Evolutionary conservation across 1,140 invertebrate genomes (phyloP), one percentile per base, ranked within the genome.

Genomic region (Cyclargus thomasi): DNA sequence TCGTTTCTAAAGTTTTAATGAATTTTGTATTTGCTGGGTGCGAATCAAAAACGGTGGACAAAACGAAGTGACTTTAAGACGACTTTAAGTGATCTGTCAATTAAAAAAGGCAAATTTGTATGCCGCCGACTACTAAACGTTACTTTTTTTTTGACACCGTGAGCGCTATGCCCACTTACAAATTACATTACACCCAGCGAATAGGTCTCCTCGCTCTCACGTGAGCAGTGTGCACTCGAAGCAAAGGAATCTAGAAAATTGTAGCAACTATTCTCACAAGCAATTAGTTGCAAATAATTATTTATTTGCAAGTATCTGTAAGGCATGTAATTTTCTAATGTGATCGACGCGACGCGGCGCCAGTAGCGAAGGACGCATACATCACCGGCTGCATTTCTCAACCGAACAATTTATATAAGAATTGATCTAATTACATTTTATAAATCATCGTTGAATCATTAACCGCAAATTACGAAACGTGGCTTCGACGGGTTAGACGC

Each of bases 241-340:
- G 39, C 39, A 16, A 47, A 47, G 14, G 39, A 64, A 72, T 59
- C 53, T 70, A 62, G 62, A 47, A 64, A 64, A 64, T 64, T 47
- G 20, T 53, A 64, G 20, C 53, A 65, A n/a, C 18, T 57, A 57
- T 57, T 35, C 57, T 2, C 14, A 59, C 22, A 57, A 57, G 35
- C 64, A 55, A 35, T 29, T 20, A 57, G 66, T 76, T 55, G 80
- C 72, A 86, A 81, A 87, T 79, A 78, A 69, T 84, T 86, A 78
- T 84, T 82, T 85, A 85, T 80, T 80, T 64, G 68, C 78, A 81
- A 75, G 80, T 86, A 85, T 83, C 76, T 76, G 75, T 77, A 69
- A 84, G 80, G 77, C 78, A 77, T 85, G 79, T 85, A 86, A 88
- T 89, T 89, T 89, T 84, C 79, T 83, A 83, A 82, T 81, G 74